These are phyloP conservation scores for Leptopterna dolabrata DNA, from an alignment of 2,888 invertebrate genomes.

Conservation along the genomic window DNA sequence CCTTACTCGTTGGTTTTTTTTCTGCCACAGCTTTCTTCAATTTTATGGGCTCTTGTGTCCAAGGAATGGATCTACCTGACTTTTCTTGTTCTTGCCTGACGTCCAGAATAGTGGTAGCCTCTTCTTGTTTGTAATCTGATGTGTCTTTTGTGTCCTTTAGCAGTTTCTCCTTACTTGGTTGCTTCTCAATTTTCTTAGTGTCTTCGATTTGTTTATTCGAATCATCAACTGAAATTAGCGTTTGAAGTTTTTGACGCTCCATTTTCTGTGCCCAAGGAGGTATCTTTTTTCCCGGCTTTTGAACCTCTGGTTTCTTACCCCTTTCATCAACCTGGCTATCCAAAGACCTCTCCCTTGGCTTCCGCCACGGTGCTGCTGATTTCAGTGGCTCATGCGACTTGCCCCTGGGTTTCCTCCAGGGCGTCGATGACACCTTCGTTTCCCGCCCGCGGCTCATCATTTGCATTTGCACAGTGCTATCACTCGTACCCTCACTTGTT, in stretches of 20 bases:
- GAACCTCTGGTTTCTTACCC: not conserved
- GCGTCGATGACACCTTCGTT: constrained; percentile 17
- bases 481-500: constrained; percentile 18
- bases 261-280: constrained; percentile 45
- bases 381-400: constrained; percentile 55
- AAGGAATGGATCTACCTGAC: constrained; percentile 64
- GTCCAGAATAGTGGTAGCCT: not conserved
- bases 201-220: not conserved
- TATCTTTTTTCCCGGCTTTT: constrained; percentile 59
- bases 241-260: constrained; percentile 40
- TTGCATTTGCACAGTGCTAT: constrained; percentile 24
- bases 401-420: constrained; percentile 60
- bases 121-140: not conserved
- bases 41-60: constrained; percentile 66
- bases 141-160: not conserved
- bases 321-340: constrained; percentile 53
- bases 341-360: constrained; percentile 57
- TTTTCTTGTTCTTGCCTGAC: not conserved
- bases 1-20: constrained; percentile 41
- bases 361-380: constrained; percentile 58
- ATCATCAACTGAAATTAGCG: constrained; percentile 43
- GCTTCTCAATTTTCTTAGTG: not conserved
- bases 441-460: not conserved
- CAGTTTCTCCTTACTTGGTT: not conserved
- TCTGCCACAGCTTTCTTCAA: constrained; percentile 65